A percentile compares a stretch with the other conserved stretches of the same genome.
These are phyloP conservation scores for Protomyctophum bolini DNA, from an alignment of 2,113 vertebrate genomes.

Conservation along the genomic window DNA sequence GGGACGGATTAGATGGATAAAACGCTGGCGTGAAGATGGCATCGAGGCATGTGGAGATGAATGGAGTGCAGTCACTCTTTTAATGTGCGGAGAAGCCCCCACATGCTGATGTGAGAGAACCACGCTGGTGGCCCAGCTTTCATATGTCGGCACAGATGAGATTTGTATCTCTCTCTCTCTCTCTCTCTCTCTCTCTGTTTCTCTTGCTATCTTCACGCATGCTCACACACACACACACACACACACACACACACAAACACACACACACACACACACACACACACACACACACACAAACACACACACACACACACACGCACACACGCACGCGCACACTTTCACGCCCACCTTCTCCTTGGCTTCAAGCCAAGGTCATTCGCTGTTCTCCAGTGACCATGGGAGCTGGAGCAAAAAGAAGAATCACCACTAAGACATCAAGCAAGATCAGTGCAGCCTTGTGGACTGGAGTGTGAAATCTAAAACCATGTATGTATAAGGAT, in stretches of 20 bases:
- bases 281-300: neutral
- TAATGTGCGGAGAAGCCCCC: neutral
- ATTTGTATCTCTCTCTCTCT: constrained; percentile 38
- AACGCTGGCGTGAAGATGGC: constrained; percentile 12
- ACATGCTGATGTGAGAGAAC: constrained; percentile 15
- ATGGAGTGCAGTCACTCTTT: constrained; percentile 30
- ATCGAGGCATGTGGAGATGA: constrained; percentile 32
- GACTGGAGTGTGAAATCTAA: neutral
- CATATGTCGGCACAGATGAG: constrained; percentile 53
- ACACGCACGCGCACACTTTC: neutral
- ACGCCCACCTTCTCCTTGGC: constrained; percentile 14
- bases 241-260: neutral
- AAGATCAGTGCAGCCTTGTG: neutral
- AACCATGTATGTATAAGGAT: neutral
- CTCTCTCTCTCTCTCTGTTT: neutral
- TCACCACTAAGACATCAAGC: neutral
- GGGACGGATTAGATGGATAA: constrained; percentile 39
- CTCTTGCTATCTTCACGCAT: too few species aligned
- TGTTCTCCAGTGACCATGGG: neutral
- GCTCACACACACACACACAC: neutral
- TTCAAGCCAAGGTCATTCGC: constrained; percentile 66
- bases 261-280: constrained; percentile 10
- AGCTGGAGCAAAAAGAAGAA: constrained; percentile 25
- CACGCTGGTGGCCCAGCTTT: constrained; percentile 23
- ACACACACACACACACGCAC: neutral